These are phyloP conservation scores for Zophobas atratus DNA, from an alignment of 1,140 invertebrate genomes.

Conservation along the genomic window DNA sequence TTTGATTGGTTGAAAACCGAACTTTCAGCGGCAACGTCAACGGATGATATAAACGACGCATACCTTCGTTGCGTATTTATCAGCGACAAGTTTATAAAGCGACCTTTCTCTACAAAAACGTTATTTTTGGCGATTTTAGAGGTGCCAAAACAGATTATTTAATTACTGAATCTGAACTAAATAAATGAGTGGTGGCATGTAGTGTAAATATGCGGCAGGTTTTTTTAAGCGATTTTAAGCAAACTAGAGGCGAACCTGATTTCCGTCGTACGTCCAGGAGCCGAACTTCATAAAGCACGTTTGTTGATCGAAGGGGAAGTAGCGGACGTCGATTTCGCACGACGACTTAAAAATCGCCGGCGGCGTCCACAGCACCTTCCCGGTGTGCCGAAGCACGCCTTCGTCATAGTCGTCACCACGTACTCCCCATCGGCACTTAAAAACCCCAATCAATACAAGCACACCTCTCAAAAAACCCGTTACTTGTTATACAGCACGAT, in stretches of 20 bases:
- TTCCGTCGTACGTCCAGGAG: conserved; percentile 98
- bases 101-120: too few species aligned
- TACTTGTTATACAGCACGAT: conserved; percentile 98
- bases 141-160: too few species aligned
- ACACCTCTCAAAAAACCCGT: conserved; percentile 53
- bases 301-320: conserved; percentile 98
- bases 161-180: too few species aligned
- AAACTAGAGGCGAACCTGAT: conserved; percentile 77
- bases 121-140: too few species aligned
- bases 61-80: too few species aligned
- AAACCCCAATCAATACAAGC: conserved; percentile 27
- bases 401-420: conserved; percentile 98
- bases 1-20: too few species aligned
- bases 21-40: too few species aligned
- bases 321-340: conserved; percentile 96
- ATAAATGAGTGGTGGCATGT: too few species aligned
- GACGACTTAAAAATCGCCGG: conserved; percentile 99
- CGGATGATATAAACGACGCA: too few species aligned
- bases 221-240: background rate
- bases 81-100: too few species aligned
- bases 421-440: conserved; percentile 96
- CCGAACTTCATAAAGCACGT: conserved; percentile 97
- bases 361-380: conserved; percentile 93
- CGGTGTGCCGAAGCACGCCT: conserved; percentile 93
- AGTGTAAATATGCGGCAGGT: too few species aligned